phyloP scores from a whole-genome alignment of 30 jellyfish, hydroid and myxozoan species.

The Cassiopea xamachana region DNA sequence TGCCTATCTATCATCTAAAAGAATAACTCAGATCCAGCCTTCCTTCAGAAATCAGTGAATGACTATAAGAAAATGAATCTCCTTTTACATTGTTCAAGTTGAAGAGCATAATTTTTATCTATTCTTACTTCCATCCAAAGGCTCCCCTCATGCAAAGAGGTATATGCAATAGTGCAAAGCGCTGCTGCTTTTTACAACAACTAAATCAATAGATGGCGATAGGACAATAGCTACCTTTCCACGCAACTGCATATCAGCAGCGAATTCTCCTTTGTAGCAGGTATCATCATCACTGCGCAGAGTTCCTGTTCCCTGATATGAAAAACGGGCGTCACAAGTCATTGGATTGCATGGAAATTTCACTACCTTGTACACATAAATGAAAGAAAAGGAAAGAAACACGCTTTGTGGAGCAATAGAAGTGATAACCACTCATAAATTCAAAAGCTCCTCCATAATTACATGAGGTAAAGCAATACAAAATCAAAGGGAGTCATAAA shows the following conservation, averaged over 20 bases:
- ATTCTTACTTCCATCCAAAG: neutral
- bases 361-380: too few relatives aligned
- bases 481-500: too few relatives aligned
- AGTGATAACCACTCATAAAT: too few relatives aligned
- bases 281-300: slow-evolving; percentile 94
- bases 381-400: too few relatives aligned
- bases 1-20: too few relatives aligned
- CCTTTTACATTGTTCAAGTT: neutral
- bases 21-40: too few relatives aligned
- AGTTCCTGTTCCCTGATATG: slow-evolving; percentile 81
- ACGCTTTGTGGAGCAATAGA: too few relatives aligned
- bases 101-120: neutral
- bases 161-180: too few relatives aligned
- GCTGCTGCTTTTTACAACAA: neutral
- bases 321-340: neutral
- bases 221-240: slow-evolving; percentile 71
- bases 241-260: slow-evolving; percentile 93
- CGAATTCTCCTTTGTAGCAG: slow-evolving; percentile 93
- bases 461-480: too few relatives aligned
- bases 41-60: neutral
- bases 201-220: neutral
- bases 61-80: neutral
- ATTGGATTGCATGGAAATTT: too few relatives aligned
- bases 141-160: too few relatives aligned
- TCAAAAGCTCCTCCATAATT: too few relatives aligned